Base-by-base conservation (phyloP, 2,888 invertebrate species). In the Fissipunctia ypsillon region DNA sequence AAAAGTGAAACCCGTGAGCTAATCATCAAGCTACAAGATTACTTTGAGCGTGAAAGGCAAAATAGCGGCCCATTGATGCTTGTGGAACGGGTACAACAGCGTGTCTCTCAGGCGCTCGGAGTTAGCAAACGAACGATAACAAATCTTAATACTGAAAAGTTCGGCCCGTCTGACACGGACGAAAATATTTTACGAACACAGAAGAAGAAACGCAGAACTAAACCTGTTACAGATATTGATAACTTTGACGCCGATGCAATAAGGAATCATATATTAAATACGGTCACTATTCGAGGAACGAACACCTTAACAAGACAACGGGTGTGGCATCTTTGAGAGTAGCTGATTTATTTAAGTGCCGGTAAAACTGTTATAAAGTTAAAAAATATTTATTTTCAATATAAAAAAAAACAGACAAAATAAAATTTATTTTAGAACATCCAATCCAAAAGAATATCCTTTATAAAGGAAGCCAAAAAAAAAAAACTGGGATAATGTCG, bases 1-100 rank as follows among this genome's bases (percentile, higher is more conserved):
- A 56, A 56, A 56, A 31, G 31, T 56, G 19, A 10, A 56, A 22
- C 31, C 56, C 31, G 22, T 31, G 56, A 56, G 56, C 5, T 56
- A 56, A 19, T 56, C 28, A 56, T 31, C 56, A 56, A 56, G 31
- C 22, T 56, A 22, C 56, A 56, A 31, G 31, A 56, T 56, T 56
- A 56, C 50, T 50, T 50, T 50, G 10, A 50, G 10, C 22, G 10
- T 22, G 10, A n/a, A 10, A 50, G 31, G 50, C 22, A 48, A 10
- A 48, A n/a, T 22, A n/a, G n/a, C n/a, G 12, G 12, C 22, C 10
- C 22, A 50, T 22, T 14, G 14, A 43, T 50, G 10, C n/a, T 14
- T 52, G n/a, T 52, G 14, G 25, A 52, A 52, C n/a, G 7, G 14
- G 25, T 25, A 52, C 14, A 52, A 25, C 2, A 16, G 52, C n/a